phyloP scores from a whole-genome alignment of 2,888 invertebrate genomes.

The Lacanobia wlatinum region DNA sequence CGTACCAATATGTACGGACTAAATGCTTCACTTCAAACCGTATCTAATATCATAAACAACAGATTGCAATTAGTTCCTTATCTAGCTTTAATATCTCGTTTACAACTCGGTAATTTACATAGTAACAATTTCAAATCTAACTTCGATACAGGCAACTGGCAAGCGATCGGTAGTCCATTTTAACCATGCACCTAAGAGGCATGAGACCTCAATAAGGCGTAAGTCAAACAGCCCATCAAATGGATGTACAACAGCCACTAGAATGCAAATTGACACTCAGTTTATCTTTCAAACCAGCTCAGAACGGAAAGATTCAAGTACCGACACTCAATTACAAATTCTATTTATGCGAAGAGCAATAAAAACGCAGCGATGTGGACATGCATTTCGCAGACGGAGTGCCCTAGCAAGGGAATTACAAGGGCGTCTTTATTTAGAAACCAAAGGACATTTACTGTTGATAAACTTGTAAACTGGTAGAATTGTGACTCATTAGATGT shows the following conservation, averaged over 20 bases:
- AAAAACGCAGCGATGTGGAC: conserved; percentile 31
- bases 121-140: background rate
- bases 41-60: conserved; percentile 22
- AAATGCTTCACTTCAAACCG: background rate
- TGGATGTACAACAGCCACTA: conserved; percentile 4
- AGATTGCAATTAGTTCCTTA: conserved; percentile 29
- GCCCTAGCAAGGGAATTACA: conserved; percentile 53
- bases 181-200: background rate
- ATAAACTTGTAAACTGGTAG: conserved; percentile 37
- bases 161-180: background rate
- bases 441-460: conserved; percentile 48
- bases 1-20: background rate
- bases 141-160: background rate
- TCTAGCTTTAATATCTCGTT: conserved; percentile 24
- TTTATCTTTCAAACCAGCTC: conserved; percentile 41
- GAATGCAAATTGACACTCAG: conserved; percentile 46
- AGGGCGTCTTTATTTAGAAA: conserved; percentile 57
- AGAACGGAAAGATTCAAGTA: conserved; percentile 40
- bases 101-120: conserved; percentile 7
- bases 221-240: conserved; percentile 11
- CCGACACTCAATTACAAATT: conserved; percentile 28
- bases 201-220: background rate
- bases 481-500: conserved; percentile 34
- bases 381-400: conserved; percentile 37
- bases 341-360: conserved; percentile 48